Base-by-base conservation (phyloP, 2,888 invertebrate genomes). In the Lithophane semibrunnea region DNA sequence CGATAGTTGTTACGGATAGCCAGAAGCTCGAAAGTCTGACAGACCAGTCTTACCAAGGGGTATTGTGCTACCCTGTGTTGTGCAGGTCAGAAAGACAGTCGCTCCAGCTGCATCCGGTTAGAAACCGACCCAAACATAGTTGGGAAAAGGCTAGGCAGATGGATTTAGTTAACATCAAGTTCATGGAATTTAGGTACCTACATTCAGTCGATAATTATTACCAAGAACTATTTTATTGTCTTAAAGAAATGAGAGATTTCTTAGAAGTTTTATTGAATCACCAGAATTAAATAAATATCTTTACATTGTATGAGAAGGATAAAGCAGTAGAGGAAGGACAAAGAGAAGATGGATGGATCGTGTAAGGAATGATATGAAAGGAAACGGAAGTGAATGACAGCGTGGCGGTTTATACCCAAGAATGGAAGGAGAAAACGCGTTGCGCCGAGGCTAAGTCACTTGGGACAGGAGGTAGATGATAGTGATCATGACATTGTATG, bases 201-300 rank as follows among this genome's bases (percentile, higher is more conserved):
- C 1, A 10, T 60, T n/a, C 29, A 73, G 42, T 18, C 56, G 24
- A 56, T 44, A 63, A 44, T n/a, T 54, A 37, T 68, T 24, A 29
- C 1, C 8, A 64, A 63, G 24, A 68, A 82, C 21, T 16, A 16
- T 42, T 16, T 58, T 29, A 54, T 60, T 60, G 37, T 66, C 65
- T 10, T 4, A 29, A 18, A 66, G 66, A 56, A 75, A 66, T 9
- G 13, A 21, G 56, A 60, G 29, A 80, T n/a, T 79, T 68, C 64
- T 65, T 18, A 49, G 68, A 79, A 79, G 7, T 24, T 7, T 21
- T 44, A n/a, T 16, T 67, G 66, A 81, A 52, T 60, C 76, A 68
- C 18, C 21, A 9, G 16, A 29, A n/a, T 18, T 44, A 63, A 29
- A 37, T 61, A 49, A n/a, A 18, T 58, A n/a, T 3, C 1, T 42